A percentile compares a stretch with the other conserved stretches of the same genome.
These are phyloP conservation scores for Muscicapa striata DNA, from an alignment of 2,797 vertebrate genomes.

Conservation along the genomic window DNA sequence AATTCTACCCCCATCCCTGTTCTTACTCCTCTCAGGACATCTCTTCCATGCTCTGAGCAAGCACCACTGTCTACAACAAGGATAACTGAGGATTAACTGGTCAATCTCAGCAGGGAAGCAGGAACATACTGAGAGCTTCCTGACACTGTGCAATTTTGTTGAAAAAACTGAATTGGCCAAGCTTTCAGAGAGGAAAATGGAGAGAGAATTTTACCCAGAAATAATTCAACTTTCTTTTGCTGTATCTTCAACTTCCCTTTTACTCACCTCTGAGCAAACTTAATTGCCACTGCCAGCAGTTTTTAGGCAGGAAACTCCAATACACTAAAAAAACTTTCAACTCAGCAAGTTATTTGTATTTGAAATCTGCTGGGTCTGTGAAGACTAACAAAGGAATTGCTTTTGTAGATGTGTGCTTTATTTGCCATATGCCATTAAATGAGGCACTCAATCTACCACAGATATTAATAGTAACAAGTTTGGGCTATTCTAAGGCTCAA, in stretches of 20 bases:
- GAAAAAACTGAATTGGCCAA: background rate
- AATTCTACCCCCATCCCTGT: background rate
- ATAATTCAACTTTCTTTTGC: background rate
- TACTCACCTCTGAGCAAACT: background rate
- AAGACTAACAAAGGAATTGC: conserved; percentile 52
- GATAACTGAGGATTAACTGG: background rate
- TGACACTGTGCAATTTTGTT: background rate
- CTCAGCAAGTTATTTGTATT: conserved; percentile 42
- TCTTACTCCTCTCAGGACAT: background rate
- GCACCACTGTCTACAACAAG: background rate
- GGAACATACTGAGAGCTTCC: background rate
- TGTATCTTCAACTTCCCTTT: background rate
- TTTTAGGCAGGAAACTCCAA: conserved; percentile 33
- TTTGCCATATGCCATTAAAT: conserved; percentile 24
- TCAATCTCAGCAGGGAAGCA: background rate
- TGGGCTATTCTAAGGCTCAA: conserved; percentile 47
- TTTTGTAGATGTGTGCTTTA: conserved; percentile 45
- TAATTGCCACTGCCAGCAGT: background rate
- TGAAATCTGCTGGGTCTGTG: conserved; percentile 51
- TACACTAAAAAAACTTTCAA: background rate
- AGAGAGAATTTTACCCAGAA: background rate
- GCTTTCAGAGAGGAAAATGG: background rate
- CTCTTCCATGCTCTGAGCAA: background rate
- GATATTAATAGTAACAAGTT: conserved; percentile 26
- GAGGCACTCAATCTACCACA: conserved; percentile 43